Evolutionary conservation across 2,888 invertebrate species (phyloP), one percentile per base, ranked within the genome.

Genomic region (Zaprionus lineosus): DNA sequence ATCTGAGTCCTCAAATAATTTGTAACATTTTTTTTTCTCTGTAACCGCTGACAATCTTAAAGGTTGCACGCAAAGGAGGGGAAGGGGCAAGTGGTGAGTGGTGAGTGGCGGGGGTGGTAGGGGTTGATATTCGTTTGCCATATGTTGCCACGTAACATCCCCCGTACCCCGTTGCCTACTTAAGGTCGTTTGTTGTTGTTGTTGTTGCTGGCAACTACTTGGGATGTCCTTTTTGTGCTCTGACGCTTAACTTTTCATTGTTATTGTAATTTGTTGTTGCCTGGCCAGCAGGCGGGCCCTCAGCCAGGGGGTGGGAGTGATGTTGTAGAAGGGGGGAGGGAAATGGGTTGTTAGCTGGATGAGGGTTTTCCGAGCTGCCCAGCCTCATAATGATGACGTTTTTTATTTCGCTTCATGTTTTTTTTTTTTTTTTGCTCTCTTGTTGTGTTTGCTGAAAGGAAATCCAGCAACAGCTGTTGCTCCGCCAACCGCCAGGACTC

Each of bases 201-300:
- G 51, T 47, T 57, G 29, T 51, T 57, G 59, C 39, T 44, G 19
- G 12, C 58, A 64, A 74, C 77, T 63, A 68, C 72, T 72, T 63
- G 68, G 72, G 77, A 53, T 78, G 82, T 78, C 75, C 79, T 68
- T 83, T 71, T 75, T 50, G 39, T 66, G 61, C 52, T 65, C 57
- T 65, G 76, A 59, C 72, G 84, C 72, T 83, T 79, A 79, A 79
- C 78, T 79, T 79, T 79, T 83, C 76, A 79, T 83, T 79, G 78
- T 83, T 79, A 79, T 79, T 79, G 76, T 79, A 83, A 78, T 78
- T 78, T 77, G 66, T 61, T 65, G 48, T 34, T 61, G 48, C 47
- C 55, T 46, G 63, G 31, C 21, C 41, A 34, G 51, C 41, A 26
- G 40, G 19, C 31, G n/a, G 43, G 19, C 3, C 21, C 3, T 21